These are phyloP conservation scores for Palythoa heliodiscus DNA, from an alignment of 92 coral and sea anemone genomes.

Conservation along the genomic window DNA sequence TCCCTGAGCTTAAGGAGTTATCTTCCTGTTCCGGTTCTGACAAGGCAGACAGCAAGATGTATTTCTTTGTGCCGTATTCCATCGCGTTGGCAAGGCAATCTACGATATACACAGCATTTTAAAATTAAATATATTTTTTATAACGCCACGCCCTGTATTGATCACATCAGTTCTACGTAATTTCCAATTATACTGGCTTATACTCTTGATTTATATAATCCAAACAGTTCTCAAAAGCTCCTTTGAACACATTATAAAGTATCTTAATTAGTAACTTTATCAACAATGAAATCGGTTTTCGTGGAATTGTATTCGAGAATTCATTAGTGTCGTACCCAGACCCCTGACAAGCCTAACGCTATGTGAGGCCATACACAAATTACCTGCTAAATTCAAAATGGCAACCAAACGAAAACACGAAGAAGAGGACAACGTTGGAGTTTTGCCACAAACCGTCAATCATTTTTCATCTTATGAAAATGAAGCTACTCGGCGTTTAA, in stretches of 20 bases:
- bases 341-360: background rate
- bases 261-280: background rate
- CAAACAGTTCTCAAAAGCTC: background rate
- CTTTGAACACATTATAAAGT: background rate
- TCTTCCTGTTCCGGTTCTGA: conserved; percentile 40
- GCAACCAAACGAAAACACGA: conserved; percentile 66
- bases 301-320: background rate
- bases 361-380: conserved; percentile 20
- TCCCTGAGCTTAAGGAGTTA: conserved; percentile 36
- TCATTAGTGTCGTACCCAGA: background rate
- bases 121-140: background rate
- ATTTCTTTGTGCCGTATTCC: conserved; percentile 36
- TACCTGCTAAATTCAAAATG: conserved; percentile 56
- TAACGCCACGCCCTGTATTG: background rate
- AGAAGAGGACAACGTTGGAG: background rate
- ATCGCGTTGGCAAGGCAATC: background rate
- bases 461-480: background rate
- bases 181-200: background rate
- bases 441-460: background rate
- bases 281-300: background rate
- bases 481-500: background rate
- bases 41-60: conserved; percentile 22
- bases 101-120: background rate
- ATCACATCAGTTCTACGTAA: background rate
- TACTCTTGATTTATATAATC: background rate